These are phyloP conservation scores for Pristionchus japonicus DNA, from an alignment of 2,888 invertebrate genomes.

Conservation along the genomic window DNA sequence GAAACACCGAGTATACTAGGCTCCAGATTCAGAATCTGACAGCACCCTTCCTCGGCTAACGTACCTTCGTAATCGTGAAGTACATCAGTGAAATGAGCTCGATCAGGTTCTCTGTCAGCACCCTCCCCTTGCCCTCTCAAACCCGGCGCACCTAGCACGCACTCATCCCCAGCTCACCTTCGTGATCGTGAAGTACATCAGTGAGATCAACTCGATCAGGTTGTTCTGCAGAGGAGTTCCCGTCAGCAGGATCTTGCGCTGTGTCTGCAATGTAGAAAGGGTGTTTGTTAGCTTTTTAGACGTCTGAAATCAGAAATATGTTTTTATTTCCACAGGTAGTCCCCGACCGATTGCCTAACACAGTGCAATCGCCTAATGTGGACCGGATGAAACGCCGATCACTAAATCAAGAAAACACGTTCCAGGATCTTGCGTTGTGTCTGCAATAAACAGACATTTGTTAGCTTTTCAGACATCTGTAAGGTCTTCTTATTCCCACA, in stretches of 20 bases:
- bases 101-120: too few species aligned
- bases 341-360: neutral
- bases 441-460: neutral
- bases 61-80: conserved; percentile 92
- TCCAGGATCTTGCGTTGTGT: neutral
- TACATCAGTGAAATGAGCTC: conserved; percentile 93
- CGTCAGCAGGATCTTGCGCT: conserved; percentile 88
- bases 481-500: neutral
- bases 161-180: too few species aligned
- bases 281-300: too few species aligned
- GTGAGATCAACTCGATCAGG: conserved; percentile 90
- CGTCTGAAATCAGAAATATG: too few species aligned
- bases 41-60: too few species aligned
- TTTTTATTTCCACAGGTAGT: neutral
- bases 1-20: too few species aligned
- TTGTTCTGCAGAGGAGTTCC: conserved; percentile 98
- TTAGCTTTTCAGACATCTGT: too few species aligned
- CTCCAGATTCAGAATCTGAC: neutral
- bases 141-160: too few species aligned
- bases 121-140: too few species aligned
- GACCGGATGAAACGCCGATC: neutral
- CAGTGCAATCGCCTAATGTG: neutral
- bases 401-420: too few species aligned
- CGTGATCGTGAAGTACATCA: conserved; percentile 96
- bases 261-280: conserved; percentile 82